phyloP scores from a whole-genome alignment of 2,113 vertebrate species.

The Microtus pennsylvanicus region DNA sequence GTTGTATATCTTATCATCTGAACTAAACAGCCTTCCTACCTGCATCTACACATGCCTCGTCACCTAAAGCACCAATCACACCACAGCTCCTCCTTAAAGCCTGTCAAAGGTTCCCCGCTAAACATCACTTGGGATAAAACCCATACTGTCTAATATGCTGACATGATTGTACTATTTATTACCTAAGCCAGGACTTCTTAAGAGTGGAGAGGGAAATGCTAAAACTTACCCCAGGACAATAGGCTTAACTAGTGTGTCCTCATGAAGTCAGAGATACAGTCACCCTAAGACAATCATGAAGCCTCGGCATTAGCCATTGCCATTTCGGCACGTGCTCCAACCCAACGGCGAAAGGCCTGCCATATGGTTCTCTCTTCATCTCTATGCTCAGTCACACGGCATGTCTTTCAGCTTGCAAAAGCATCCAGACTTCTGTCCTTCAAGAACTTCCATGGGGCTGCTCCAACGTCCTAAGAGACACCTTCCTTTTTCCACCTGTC shows the following conservation, averaged over 20 bases:
- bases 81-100: not conserved
- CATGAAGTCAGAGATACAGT: not conserved
- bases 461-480: not conserved
- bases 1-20: no score
- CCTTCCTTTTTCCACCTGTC: not conserved
- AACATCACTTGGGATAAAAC: not conserved
- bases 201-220: not conserved
- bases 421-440: not conserved
- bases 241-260: not conserved
- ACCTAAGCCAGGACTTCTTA: constrained; percentile 37
- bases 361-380: not conserved
- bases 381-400: rapidly evolving
- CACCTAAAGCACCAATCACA: not conserved
- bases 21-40: not conserved
- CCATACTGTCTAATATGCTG: not conserved
- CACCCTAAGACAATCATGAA: not conserved
- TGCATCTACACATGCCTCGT: no score
- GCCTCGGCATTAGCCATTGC: not conserved
- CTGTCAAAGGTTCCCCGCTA: not conserved
- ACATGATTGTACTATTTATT: not conserved
- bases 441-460: not conserved
- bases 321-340: not conserved
- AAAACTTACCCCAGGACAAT: not conserved
- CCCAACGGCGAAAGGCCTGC: not conserved
- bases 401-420: not conserved